These are phyloP conservation scores for Chloropsis hardwickii DNA, from an alignment of 2,113 vertebrate genomes.

Conservation along the genomic window DNA sequence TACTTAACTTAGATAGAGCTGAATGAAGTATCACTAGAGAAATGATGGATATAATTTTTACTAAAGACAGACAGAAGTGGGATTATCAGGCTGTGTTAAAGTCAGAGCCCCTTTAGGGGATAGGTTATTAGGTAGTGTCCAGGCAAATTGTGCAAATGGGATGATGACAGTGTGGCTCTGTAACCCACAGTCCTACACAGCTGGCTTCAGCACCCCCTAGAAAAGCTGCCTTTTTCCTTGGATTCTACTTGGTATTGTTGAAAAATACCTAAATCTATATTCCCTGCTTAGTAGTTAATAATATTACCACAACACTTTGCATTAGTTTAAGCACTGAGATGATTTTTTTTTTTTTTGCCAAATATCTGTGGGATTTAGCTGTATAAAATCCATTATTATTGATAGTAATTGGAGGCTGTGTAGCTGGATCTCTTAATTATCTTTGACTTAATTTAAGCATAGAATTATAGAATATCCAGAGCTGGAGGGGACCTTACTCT, in stretches of 20 bases:
- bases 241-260: not conserved
- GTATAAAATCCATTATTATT: not conserved
- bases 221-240: not conserved
- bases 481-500: not conserved
- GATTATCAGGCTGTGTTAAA: not conserved
- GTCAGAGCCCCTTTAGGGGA: not conserved
- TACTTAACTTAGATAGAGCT: not conserved
- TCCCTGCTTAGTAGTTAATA: not conserved
- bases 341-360: too few species aligned
- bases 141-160: not conserved
- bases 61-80: not conserved
- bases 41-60: not conserved
- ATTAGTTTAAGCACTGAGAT: not conserved
- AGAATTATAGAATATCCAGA: not conserved
- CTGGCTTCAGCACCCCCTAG: not conserved
- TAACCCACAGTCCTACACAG: not conserved
- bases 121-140: not conserved
- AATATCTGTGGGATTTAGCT: not conserved
- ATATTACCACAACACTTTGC: accelerated
- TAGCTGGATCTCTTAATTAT: not conserved
- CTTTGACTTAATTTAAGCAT: not conserved
- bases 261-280: not conserved
- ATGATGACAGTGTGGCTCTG: accelerated
- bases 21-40: not conserved
- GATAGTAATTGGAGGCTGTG: not conserved